A percentile compares a stretch with the other conserved stretches of the same genome.
Conservation (phyloP, 2,888 invertebrate genomes). For the Ctenicera cuprea region DNA sequence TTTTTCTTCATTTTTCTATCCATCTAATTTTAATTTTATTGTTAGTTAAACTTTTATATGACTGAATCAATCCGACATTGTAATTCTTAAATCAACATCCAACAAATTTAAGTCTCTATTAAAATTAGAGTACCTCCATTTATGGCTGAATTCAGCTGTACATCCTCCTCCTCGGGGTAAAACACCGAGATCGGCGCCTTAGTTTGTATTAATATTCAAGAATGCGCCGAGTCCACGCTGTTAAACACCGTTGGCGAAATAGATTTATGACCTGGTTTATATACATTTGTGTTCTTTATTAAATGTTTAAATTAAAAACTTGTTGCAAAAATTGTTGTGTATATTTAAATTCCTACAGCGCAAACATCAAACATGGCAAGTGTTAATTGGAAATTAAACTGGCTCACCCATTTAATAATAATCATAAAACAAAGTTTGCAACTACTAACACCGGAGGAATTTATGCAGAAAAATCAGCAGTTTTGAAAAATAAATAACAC, state of each 20-base stretch:
- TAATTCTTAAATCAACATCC: not conserved
- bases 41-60: no score
- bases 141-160: conserved; percentile 14
- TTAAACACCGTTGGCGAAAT: conserved; percentile 24
- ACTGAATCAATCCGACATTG: no score
- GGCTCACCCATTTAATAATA: not conserved
- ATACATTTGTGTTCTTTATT: conserved; percentile 21
- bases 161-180: not conserved
- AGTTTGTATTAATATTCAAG: conserved; percentile 25
- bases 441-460: not conserved
- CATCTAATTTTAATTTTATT: no score
- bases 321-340: conserved; percentile 23
- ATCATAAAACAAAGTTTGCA: not conserved
- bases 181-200: conserved; percentile 21
- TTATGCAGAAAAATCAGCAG: not conserved
- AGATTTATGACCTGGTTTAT: conserved; percentile 33
- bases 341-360: conserved; percentile 1
- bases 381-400: conserved; percentile 12
- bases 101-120: not conserved
- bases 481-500: no score
- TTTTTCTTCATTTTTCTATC: no score
- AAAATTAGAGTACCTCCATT: conserved; percentile 7
- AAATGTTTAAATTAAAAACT: conserved; percentile 8
- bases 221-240: conserved; percentile 24
- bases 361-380: not conserved